Percentiles rank a stretch among this genome's conserved stretches.
These are phyloP conservation scores for Spongilla lacustris DNA, from an alignment of 37 sponge, comb jelly and placozoan genomes.

Conservation along the genomic window DNA sequence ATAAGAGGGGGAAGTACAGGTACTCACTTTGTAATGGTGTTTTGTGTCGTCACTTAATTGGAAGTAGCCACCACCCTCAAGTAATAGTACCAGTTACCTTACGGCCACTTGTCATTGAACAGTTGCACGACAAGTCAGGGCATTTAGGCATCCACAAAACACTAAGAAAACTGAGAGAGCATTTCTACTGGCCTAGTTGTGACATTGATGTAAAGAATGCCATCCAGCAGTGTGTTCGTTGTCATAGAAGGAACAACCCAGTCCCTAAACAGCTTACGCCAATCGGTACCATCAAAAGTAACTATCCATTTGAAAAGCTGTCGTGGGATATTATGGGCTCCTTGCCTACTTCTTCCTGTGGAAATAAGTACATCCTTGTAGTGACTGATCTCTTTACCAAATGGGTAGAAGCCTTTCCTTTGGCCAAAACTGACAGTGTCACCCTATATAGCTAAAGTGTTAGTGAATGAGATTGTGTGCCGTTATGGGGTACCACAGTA, in stretches of 20 bases:
- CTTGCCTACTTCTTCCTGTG: background rate
- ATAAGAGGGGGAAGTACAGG: background rate
- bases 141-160: conserved; percentile 24
- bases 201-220: background rate
- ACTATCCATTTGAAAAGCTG: conserved; percentile 21
- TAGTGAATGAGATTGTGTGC: conserved; percentile 28
- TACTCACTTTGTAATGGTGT: background rate
- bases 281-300: conserved; percentile 4
- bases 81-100: background rate
- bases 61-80: background rate
- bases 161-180: conserved; percentile 7
- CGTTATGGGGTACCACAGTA: conserved; percentile 25
- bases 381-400: conserved; percentile 29
- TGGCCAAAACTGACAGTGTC: background rate
- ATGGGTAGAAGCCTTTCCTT: conserved; percentile 37
- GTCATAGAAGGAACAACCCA: conserved; percentile 8
- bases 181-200: conserved; percentile 23
- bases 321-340: conserved; percentile 35
- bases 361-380: conserved; percentile 29
- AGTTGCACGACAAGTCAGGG: conserved; percentile 11
- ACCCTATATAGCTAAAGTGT: background rate
- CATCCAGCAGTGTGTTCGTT: background rate
- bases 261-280: background rate
- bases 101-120: background rate
- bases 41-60: background rate